Percentiles rank a stretch among this genome's conserved stretches.
Conservation (phyloP, 2,797 vertebrate genomes). For the Gila robusta region DNA sequence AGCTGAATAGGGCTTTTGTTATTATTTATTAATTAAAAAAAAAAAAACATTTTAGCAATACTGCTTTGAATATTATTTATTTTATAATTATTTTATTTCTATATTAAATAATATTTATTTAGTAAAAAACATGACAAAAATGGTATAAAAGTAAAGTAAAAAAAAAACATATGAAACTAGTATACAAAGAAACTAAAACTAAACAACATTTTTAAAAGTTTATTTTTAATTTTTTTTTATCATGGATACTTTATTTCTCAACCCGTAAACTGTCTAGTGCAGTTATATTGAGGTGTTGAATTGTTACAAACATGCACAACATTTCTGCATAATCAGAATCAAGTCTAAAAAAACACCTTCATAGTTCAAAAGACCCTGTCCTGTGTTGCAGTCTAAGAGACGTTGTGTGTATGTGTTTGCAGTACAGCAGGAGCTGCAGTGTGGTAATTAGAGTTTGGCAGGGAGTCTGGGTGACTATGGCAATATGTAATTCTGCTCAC, state of each 20-base stretch:
- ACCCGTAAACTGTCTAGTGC: not conserved
- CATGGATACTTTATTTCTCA: not conserved
- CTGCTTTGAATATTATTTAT: no score
- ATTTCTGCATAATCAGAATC: constrained; percentile 1
- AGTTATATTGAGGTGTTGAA: not conserved
- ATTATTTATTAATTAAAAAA: no score
- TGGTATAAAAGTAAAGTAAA: no score
- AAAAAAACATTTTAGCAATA: no score
- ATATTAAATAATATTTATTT: no score
- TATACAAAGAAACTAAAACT: not conserved
- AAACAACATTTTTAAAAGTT: no score
- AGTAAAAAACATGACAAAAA: no score
- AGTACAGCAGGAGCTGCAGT: constrained; percentile 45
- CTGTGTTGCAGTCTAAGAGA: constrained; percentile 24
- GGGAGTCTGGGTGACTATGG: constrained; percentile 71
- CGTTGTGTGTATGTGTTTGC: constrained; percentile 48
- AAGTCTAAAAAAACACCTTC: not conserved
- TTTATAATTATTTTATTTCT: no score
- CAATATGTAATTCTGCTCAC: constrained; percentile 77
- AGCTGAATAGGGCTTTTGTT: no score
- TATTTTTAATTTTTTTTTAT: not conserved
- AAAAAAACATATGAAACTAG: not conserved
- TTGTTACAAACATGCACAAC: constrained; percentile 9
- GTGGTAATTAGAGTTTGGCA: constrained; percentile 68
- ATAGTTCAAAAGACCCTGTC: constrained; percentile 1